Base-by-base conservation (phyloP, 2,888 invertebrate species). In the Spicauda simplicius region DNA sequence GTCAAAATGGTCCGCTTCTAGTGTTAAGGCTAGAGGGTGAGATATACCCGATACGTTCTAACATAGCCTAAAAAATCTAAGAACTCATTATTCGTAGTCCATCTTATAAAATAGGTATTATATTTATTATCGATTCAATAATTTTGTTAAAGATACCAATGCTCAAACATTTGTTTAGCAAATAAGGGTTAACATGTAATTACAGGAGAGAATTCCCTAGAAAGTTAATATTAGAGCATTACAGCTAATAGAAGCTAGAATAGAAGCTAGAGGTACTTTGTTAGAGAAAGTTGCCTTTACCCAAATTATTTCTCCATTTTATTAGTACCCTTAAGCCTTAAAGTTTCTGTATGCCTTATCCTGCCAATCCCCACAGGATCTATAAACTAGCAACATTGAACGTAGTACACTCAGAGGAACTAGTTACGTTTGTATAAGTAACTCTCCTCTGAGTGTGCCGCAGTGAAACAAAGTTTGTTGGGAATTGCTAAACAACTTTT, bases 301-400 rank as follows among this genome's bases (percentile, higher is more conserved):
- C 54, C 54, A 54, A 54, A 65, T 60, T 55, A 66, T 66, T 33
- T 60, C 16, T n/a, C 60, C 48, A 66, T 66, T 66, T 66, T 66
- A 66, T 59, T 66, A 59, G 54, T 5, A 25, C 19, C 54, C 41
- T 53, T 65, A 59, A 59, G 59, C 54, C 55, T 60, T 66, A 60
- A 65, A 66, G 60, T 66, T 65, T 60, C 65, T 52, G 37, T 58
- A 25, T 58, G 30, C 53, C 62, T 20, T 25, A 48, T 59, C 16
- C 50, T 20, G 18, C 45, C 30, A 55, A 54, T 41, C 59, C 65
- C 48, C 65, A 5, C 18, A 54, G 65, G 65, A n/a, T 53, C 52
- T 30, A 59, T 54, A 65, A 65, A 59, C 53, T 33, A 59, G 53
- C 11, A 65, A 59, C 65, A 65, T 59, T 65, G 65, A 65, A 25